Base-by-base conservation (phyloP, 2,888 invertebrate genomes). In the Steinernema scapterisci region DNA sequence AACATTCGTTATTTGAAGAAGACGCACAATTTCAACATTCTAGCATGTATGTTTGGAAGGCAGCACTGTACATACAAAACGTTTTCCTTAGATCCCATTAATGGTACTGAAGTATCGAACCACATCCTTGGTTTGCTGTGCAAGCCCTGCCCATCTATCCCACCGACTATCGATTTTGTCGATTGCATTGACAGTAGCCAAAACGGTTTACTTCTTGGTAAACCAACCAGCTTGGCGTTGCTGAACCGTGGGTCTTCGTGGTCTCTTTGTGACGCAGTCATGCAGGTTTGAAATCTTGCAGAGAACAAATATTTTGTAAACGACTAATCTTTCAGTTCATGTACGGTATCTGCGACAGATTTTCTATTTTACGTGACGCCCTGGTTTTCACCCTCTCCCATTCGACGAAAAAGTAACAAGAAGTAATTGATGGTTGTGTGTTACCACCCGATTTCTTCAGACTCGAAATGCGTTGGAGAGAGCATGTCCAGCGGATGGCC, bases 21-120 rank as follows among this genome's bases (percentile, higher is more conserved):
- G 21, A 63, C 75, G 5, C 56, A 77, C 75, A 77, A 77, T 63
- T 77, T 77, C 25, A 77, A 73, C 73, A 77, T 77, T 54, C 71
- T 77, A 16, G 73, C 72, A 48, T 73, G 75, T 77, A 45, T 23
- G 71, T 44, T 6, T 9, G 7, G 7, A 6, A 48, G 16, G 7
- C 2, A 23, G n/a, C n/a, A 13, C 3, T 51, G 1, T 27, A 2
- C 23, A 11, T 71, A 5, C 25, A 6, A 46, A n/a, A 3, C 25
- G 6, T 16, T 16, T 13, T 7, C 44, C 74, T 75, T 44, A 75
- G 75, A 73, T 73, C 75, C 75, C n/a, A 54, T 75, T 25, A 75
- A 75, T 27, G 52, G 44, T 11, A 72, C 73, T 1, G 75, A 72
- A n/a, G 27, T 46, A 45, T 73, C 73, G 19, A 16, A 27, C 43